Evolutionary conservation across 2,113 vertebrate genomes (phyloP).

Genomic region (Catharus bicknelli): DNA sequence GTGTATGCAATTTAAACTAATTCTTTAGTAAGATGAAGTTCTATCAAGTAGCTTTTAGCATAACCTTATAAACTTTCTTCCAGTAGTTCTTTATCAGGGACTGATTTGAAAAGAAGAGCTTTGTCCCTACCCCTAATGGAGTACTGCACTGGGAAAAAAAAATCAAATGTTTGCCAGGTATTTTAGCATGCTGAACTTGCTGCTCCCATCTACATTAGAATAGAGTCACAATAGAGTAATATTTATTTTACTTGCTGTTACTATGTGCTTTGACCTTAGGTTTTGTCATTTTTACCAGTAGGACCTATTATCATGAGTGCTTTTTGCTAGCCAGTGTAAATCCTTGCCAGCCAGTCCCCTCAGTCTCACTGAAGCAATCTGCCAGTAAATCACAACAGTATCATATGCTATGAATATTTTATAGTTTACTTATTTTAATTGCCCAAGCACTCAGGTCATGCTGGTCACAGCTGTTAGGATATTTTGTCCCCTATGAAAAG

Average conservation of each 20-base stretch:
- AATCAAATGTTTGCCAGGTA: neutral
- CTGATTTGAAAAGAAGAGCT: neutral
- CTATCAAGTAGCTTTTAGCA: neutral
- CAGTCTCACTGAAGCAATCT: slow-evolving; percentile 27
- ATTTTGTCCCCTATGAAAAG: neutral
- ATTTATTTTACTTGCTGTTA: slow-evolving; percentile 15
- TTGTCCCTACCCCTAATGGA: neutral
- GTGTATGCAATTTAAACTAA: neutral
- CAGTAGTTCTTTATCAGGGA: neutral
- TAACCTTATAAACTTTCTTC: neutral
- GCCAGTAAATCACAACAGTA: slow-evolving; percentile 22
- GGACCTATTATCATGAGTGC: slow-evolving; percentile 11
- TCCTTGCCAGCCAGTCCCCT: slow-evolving; percentile 22
- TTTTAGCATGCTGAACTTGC: neutral
- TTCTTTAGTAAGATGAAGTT: neutral
- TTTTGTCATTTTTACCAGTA: slow-evolving; percentile 42
- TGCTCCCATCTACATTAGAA: neutral
- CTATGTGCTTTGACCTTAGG: slow-evolving; percentile 20
- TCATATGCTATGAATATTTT: slow-evolving; percentile 49
- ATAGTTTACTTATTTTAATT: slow-evolving; percentile 55
- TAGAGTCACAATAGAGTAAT: neutral
- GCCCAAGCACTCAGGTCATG: neutral
- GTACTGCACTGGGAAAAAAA: neutral
- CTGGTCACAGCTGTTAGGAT: neutral
- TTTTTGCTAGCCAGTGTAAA: neutral